Evolutionary conservation across 64 coral and sea anemone genomes (phyloP), one percentile per base, ranked within the genome.

Genomic region (Porites lutea): DNA sequence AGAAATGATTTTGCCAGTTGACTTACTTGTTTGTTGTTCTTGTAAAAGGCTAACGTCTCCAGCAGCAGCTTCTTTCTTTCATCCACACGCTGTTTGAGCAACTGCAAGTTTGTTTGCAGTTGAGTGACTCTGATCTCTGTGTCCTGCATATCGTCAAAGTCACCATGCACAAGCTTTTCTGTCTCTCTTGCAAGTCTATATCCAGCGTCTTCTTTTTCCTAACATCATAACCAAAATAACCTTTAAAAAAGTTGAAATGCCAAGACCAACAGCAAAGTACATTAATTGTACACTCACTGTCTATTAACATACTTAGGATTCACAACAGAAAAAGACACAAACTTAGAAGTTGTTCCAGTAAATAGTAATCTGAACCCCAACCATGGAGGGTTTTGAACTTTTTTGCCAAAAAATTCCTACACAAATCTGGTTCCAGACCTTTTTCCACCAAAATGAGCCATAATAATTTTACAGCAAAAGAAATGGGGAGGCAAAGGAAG

Each of bases 151-250:
- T 96, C 83, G 27, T 79, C 46, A 51, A 88, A 96, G 46, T 90
- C 86, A 51, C 83, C 91, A 70, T 96, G 89, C 23, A 86, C 65
- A 48, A 99, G 82, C 78, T 93, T 96, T 68, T 99, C 94, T 75
- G 97, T 96, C 86, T 95, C 94, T 74, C 97, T 88, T 27, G 71
- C 79, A 49, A 99, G 91, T 65, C 86, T 91, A 19, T 85, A 81
- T 6, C 88, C 75, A 14, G 75, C 46, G 18, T 99, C 97, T 74
- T 99, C 97, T 12, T 92, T 95, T 80, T 93, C 94, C 97, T 99
- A 54, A 74, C 48, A 10, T 57, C 21, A 47, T 22, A 23, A 49
- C 65, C 37, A 48, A 63, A 27, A 77, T 12, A 76, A 15, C 13
- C 2, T 73, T 64, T 2, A 78, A 53, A 78, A 21, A 6, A 7